phyloP scores from a whole-genome alignment of 2,797 vertebrate species.

The Gallinago stenura region DNA sequence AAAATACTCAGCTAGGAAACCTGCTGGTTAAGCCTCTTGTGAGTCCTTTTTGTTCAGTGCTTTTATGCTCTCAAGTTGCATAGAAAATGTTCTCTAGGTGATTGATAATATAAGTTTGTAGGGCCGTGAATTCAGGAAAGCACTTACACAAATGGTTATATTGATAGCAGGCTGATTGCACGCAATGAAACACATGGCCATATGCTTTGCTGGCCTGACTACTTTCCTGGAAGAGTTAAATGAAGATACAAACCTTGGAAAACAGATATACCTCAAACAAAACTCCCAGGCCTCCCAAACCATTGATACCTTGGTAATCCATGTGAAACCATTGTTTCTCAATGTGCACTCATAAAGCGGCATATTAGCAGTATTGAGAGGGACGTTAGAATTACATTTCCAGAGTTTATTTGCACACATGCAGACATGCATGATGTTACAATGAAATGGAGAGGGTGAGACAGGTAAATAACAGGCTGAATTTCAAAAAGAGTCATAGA shows the following conservation, averaged over 20 bases:
- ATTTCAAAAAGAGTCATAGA: background rate
- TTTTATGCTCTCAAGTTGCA: background rate
- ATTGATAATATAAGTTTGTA: background rate
- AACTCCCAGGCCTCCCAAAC: background rate
- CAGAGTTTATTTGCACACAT: background rate
- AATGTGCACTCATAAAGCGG: background rate
- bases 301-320: background rate
- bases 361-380: background rate
- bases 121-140: background rate
- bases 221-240: background rate
- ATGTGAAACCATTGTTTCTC: background rate
- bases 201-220: background rate
- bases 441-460: background rate
- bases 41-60: background rate
- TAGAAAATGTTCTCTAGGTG: background rate
- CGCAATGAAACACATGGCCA: background rate
- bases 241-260: background rate
- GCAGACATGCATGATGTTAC: rapidly evolving
- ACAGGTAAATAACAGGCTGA: background rate
- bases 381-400: background rate
- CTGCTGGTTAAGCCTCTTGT: background rate
- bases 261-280: background rate
- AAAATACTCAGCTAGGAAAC: background rate
- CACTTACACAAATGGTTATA: constrained; percentile 37
- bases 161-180: background rate